Percentiles rank a stretch among this genome's conserved stretches.
These are phyloP conservation scores for Ceratotherium simum DNA, from an alignment of 2,113 vertebrate species.

Conservation along the genomic window DNA sequence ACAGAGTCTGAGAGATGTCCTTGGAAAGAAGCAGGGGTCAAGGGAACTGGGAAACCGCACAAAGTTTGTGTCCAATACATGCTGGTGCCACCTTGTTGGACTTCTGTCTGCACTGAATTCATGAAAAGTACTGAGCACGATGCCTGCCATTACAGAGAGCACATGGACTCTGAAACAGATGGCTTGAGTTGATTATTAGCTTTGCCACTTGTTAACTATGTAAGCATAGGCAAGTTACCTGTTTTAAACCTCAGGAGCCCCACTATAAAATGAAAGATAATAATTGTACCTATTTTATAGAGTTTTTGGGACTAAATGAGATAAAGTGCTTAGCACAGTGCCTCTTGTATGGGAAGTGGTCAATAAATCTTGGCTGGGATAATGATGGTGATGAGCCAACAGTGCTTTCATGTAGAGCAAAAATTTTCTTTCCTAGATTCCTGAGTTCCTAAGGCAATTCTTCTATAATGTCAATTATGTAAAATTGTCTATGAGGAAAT, in stretches of 20 bases:
- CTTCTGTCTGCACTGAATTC: background rate
- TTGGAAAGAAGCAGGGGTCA: background rate
- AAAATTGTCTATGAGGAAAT: slow-evolving; percentile 4
- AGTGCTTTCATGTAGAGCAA: background rate
- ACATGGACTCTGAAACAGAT: background rate
- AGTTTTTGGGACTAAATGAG: background rate
- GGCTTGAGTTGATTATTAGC: background rate
- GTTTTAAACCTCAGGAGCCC: background rate
- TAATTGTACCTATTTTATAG: background rate
- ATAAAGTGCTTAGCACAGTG: background rate
- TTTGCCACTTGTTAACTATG: background rate
- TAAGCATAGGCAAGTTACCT: background rate
- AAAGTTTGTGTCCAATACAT: background rate
- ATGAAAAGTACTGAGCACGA: background rate
- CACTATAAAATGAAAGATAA: background rate
- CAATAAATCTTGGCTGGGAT: background rate
- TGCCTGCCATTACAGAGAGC: background rate
- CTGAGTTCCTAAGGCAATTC: background rate
- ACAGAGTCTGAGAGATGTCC: background rate
- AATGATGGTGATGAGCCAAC: background rate
- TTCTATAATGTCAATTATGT: slow-evolving; percentile 8
- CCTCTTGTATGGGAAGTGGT: background rate
- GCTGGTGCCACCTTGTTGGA: no score
- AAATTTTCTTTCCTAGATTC: background rate
- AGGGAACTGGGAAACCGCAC: background rate